Conservation (phyloP, 2,113 vertebrate species). For the Steatornis caripensis region DNA sequence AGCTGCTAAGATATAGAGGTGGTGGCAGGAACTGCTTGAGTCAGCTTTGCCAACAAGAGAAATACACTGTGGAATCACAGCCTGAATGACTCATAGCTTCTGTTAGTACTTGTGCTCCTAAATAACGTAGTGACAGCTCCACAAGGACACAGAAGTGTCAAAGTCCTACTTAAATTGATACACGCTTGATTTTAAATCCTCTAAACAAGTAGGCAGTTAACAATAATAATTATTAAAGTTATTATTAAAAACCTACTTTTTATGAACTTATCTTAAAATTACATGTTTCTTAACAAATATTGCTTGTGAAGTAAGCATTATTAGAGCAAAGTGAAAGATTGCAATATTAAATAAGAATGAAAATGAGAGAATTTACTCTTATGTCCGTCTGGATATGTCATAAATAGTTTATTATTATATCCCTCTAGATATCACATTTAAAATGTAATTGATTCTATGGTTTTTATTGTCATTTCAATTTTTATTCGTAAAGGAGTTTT, state of each 20-base stretch:
- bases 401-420: neutral
- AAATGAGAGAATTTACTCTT: neutral
- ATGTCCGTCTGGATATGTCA: neutral
- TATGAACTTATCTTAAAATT: neutral
- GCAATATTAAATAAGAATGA: neutral
- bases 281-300: neutral
- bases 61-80: constrained; percentile 31
- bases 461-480: neutral
- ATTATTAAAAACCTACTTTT: neutral
- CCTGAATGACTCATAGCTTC: constrained; percentile 48
- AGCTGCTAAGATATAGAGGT: neutral
- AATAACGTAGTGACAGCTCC: constrained; percentile 6
- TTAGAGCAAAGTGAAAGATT: neutral
- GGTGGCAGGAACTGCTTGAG: constrained; percentile 29
- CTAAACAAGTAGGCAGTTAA: neutral
- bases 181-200: neutral
- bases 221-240: neutral
- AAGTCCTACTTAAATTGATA: neutral
- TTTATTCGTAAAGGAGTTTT: neutral
- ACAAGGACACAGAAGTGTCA: constrained; percentile 32
- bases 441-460: neutral
- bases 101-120: constrained; percentile 21
- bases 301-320: neutral
- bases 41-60: constrained; percentile 55
- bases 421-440: neutral